Conservation (phyloP, 2,113 vertebrate species). For the Hemibagrus wyckioides region DNA sequence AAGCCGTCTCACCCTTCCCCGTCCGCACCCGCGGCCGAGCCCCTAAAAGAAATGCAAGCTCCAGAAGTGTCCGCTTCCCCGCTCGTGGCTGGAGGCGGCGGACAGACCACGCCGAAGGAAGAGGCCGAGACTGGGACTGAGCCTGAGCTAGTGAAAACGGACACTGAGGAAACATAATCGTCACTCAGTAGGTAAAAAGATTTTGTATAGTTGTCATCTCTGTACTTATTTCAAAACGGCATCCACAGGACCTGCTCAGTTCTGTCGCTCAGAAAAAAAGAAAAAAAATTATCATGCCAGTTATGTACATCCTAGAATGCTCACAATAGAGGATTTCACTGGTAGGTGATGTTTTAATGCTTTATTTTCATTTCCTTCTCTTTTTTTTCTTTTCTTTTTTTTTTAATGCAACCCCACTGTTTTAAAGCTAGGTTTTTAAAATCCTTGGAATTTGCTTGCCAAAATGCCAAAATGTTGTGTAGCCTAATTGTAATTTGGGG, state of each 20-base stretch:
- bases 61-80: constrained; percentile 80
- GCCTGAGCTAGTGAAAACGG: constrained; percentile 99
- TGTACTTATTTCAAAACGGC: constrained; percentile 93
- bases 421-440: constrained; percentile 63
- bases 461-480: constrained; percentile 76
- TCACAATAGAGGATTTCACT: constrained; percentile 84
- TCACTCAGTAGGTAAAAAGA: constrained; percentile 99
- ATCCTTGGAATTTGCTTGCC: constrained; percentile 70
- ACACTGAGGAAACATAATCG: constrained; percentile 99
- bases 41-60: constrained; percentile 56
- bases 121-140: constrained; percentile 95
- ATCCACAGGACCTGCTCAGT: constrained; percentile 89
- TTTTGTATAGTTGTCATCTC: constrained; percentile 99
- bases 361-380: constrained; percentile 76
- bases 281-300: constrained; percentile 77
- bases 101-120: constrained; percentile 91
- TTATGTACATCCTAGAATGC: constrained; percentile 93
- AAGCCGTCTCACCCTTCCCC: constrained; percentile 40
- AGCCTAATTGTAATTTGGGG: constrained; percentile 71
- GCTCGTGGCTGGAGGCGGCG: constrained; percentile 82
- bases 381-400: constrained; percentile 80
- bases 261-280: constrained; percentile 77
- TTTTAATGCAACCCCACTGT: constrained; percentile 82
- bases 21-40: constrained; percentile 60
- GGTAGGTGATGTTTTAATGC: constrained; percentile 85